Base-by-base conservation (phyloP, 2,113 vertebrate genomes). In the Jaculus jaculus region DNA sequence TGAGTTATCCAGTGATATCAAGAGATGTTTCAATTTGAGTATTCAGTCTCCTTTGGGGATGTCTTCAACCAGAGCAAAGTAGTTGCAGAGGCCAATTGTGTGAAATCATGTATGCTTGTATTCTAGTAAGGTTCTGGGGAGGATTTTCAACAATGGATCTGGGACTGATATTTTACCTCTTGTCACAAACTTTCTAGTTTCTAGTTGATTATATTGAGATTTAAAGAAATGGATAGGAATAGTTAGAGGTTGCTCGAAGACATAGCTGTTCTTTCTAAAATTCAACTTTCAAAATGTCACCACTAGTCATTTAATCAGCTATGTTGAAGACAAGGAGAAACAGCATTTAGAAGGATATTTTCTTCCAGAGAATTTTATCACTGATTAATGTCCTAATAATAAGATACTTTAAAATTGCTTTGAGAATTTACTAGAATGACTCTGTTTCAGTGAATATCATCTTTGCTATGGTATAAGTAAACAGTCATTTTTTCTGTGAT, bases 221-320 rank as follows among this genome's bases (percentile, higher is more conserved):
- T 94, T 92, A 69, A 63, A 77, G 39, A 86, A 18, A 58, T 24
- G 61, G 23, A 34, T 18, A 42, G 24, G 8, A 72, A 23, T 81
- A 58, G 17, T 80, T 42, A 42, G 58, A 42, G 11, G 74, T 37
- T 2, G 84, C 61, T 20, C 28, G 37, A 83, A 60, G 24, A 39
- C 17, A 24, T 6, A 23, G 34, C 24, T 83, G 69, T 2, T 39
- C 66, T 47, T 79, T 84, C 72, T 79, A 88, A 94, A 83, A 82
- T 87, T n/a, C 82, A 92, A 5, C 39, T 65, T 72, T 92, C 15
- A 84, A 94, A 92, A 68, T 68, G 60, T 73, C 47, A 47, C 7
- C 20, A 37, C 12, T 66, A 68, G n/a, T 84, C 32, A 77, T 58
- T 92, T 65, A 73, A 37, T 51, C 23, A 79, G 30, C 20, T 32